Conservation (phyloP, 2,888 invertebrate species). For the Hoplodrina ambigua region DNA sequence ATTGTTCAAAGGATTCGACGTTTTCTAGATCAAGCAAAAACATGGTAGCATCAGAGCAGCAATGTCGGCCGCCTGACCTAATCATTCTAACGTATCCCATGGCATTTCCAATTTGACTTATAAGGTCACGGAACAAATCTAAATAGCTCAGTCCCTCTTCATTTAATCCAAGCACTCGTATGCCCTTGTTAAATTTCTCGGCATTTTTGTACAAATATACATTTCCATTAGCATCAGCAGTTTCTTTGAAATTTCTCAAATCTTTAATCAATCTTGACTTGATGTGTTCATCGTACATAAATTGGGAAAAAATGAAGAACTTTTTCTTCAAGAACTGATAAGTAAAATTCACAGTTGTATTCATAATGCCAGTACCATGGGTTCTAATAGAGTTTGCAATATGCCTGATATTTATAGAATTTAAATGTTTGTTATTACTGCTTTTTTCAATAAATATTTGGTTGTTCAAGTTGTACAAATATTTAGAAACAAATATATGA, state of each 20-base stretch:
- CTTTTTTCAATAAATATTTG: conserved; percentile 98
- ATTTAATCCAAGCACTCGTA: conserved; percentile 95
- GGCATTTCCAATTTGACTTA: conserved; percentile 98
- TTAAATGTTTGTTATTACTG: conserved; percentile 97
- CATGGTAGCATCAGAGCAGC: conserved; percentile 96
- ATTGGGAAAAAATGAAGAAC: conserved; percentile 98
- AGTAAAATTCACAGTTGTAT: conserved; percentile 97
- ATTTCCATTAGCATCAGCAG: conserved; percentile 91
- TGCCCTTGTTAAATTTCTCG: conserved; percentile 97
- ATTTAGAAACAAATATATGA: conserved; percentile 97
- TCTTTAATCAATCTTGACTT: conserved; percentile 98
- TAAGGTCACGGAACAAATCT: conserved; percentile 97
- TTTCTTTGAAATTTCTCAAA: conserved; percentile 95
- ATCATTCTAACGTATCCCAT: conserved; percentile 99
- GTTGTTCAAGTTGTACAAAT: conserved; percentile 98
- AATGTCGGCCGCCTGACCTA: conserved; percentile 97
- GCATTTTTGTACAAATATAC: conserved; percentile 97
- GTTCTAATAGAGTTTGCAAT: conserved; percentile 99
- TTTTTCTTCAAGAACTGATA: conserved; percentile 98
- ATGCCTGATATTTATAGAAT: conserved; percentile 98
- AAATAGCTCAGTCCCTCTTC: conserved; percentile 96
- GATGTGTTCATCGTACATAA: conserved; percentile 99
- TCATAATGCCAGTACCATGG: conserved; percentile 99
- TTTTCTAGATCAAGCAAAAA: conserved; percentile 95
- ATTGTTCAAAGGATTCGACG: conserved; percentile 91